Conservation (phyloP, 2,113 vertebrate genomes). For the Rhabdomys dilectus region DNA sequence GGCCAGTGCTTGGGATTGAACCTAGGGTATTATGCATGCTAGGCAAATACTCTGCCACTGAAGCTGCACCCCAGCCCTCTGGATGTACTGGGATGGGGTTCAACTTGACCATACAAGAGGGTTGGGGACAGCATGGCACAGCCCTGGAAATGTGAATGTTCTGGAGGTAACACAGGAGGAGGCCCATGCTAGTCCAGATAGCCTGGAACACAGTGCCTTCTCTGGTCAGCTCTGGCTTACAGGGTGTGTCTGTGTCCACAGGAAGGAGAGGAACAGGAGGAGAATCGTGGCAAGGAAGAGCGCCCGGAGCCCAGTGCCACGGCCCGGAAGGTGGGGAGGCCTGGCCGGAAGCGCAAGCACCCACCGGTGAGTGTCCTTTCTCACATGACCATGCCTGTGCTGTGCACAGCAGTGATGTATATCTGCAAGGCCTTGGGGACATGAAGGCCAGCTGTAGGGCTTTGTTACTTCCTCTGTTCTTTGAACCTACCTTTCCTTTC, state of each 20-base stretch:
- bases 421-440: not conserved
- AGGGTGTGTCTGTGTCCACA: conserved; percentile 82
- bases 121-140: not conserved
- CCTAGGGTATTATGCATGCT: not conserved
- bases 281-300: conserved; percentile 89
- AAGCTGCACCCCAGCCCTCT: not conserved
- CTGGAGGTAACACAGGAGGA: not conserved
- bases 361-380: conserved; percentile 89
- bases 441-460: not conserved
- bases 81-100: not conserved
- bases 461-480: not conserved
- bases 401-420: too few species aligned
- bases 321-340: conserved; percentile 91
- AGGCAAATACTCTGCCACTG: not conserved
- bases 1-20: not conserved
- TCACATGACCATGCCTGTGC: fast-evolving
- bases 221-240: conserved; percentile 30
- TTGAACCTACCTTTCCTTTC: not conserved
- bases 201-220: not conserved
- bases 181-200: not conserved
- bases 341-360: conserved; percentile 94
- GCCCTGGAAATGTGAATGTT: not conserved
- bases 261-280: conserved; percentile 92
- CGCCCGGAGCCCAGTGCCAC: conserved; percentile 89
- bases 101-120: not conserved